phyloP scores from a whole-genome alignment of 2,888 invertebrate species.

The Tipula unca region DNA sequence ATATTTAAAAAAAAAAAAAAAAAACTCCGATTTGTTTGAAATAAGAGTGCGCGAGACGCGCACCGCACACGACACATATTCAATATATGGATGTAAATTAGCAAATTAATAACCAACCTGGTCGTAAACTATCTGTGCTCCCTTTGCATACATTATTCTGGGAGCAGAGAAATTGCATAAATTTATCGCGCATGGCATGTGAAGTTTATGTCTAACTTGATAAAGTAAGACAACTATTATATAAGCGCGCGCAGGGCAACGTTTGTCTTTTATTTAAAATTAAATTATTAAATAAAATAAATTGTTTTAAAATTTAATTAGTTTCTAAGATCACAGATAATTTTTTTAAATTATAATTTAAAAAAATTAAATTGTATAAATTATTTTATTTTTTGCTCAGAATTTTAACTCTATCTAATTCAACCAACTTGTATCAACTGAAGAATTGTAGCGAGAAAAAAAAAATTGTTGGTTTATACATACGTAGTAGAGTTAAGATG shows the following conservation, averaged over 20 bases:
- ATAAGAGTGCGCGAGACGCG: too few relatives aligned
- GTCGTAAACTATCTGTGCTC: constrained; percentile 41
- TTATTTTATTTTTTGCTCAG: background rate
- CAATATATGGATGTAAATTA: background rate
- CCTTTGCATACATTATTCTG: constrained; percentile 42
- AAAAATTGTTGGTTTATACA: background rate
- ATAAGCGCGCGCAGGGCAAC: background rate
- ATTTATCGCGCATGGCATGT: constrained; percentile 46
- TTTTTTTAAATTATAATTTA: background rate
- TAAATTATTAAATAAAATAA: background rate
- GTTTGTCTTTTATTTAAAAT: background rate
- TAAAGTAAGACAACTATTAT: constrained; percentile 1
- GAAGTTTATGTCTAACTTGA: constrained; percentile 24
- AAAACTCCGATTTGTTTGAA: background rate
- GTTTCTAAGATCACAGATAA: constrained; percentile 16
- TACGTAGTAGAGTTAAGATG: background rate
- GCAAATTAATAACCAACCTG: constrained; percentile 24
- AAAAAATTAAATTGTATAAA: background rate
- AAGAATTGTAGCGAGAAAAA: background rate
- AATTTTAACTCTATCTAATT: background rate
- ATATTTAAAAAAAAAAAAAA: background rate
- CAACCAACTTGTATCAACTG: constrained; percentile 14
- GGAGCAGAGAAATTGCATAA: constrained; percentile 43
- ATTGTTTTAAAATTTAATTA: background rate
- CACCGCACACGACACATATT: too few relatives aligned